Percentiles rank a stretch among this genome's conserved stretches.
These are phyloP conservation scores for Sphaerophoria rueppellii DNA, from an alignment of 2,888 invertebrate genomes.

Conservation along the genomic window DNA sequence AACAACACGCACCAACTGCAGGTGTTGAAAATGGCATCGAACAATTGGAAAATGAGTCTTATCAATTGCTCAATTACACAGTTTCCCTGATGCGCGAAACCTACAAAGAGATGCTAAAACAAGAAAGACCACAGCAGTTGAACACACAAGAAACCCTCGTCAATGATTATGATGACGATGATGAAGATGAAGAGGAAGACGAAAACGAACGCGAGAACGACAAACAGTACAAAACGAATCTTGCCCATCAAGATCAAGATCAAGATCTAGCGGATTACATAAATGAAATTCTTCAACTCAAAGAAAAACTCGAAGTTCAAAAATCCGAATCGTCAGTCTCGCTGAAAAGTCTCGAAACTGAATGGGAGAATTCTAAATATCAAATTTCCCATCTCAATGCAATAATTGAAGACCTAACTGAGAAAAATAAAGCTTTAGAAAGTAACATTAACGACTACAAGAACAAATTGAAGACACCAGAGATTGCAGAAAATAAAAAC, in stretches of 20 bases:
- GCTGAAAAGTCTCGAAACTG: slow-evolving; percentile 76
- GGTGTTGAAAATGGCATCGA: slow-evolving; percentile 49
- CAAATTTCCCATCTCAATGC: slow-evolving; percentile 75
- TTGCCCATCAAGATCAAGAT: slow-evolving; percentile 38
- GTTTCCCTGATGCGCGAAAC: slow-evolving; percentile 75
- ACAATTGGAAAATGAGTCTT: slow-evolving; percentile 69
- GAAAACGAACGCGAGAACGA: slow-evolving; percentile 35
- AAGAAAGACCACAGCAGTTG: slow-evolving; percentile 60
- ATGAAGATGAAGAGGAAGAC: slow-evolving; percentile 2
- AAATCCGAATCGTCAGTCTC: slow-evolving; percentile 59
- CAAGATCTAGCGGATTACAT: slow-evolving; percentile 55
- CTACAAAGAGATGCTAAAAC: slow-evolving; percentile 74
- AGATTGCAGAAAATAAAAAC: slow-evolving; percentile 50
- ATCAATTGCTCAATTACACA: slow-evolving; percentile 74
- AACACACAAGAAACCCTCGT: slow-evolving; percentile 71
- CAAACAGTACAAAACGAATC: slow-evolving; percentile 34
- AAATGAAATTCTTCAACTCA: slow-evolving; percentile 54
- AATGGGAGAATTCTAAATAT: slow-evolving; percentile 77
- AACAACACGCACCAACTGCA: slow-evolving; percentile 50
- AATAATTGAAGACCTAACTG: slow-evolving; percentile 75
- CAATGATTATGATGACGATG: neutral
- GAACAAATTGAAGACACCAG: too few species aligned
- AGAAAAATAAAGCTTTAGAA: slow-evolving; percentile 76
- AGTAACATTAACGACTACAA: slow-evolving; percentile 21
- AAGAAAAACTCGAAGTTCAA: slow-evolving; percentile 45